Evolutionary conservation across 1,140 invertebrate species (phyloP).

Genomic region (Drosophila ironensis): DNA sequence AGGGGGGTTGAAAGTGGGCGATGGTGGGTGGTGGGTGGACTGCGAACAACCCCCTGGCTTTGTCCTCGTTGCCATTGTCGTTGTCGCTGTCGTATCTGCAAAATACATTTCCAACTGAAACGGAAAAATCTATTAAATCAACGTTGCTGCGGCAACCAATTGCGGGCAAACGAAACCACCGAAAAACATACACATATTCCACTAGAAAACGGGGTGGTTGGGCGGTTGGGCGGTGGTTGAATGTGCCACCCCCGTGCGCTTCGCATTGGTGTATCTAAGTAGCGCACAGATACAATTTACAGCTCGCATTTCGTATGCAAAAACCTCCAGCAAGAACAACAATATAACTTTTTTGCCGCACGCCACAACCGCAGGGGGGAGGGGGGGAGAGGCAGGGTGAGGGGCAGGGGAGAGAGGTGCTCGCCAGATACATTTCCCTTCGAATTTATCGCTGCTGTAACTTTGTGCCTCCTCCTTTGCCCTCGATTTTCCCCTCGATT

Average conservation of each 20-base stretch:
- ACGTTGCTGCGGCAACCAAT: conserved; percentile 81
- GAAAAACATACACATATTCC: conserved; percentile 50
- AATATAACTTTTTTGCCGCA: conserved; percentile 53
- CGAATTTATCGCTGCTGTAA: conserved; percentile 78
- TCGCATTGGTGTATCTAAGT: conserved; percentile 73
- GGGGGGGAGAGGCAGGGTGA: neutral
- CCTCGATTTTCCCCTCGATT: neutral
- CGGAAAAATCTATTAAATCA: conserved; percentile 82
- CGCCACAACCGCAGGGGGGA: conserved; percentile 54
- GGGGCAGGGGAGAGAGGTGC: neutral
- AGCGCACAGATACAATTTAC: conserved; percentile 80
- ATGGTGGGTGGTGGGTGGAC: neutral
- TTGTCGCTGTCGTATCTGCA: conserved; percentile 64
- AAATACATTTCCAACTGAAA: conserved; percentile 70
- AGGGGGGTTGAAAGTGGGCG: conserved; percentile 27
- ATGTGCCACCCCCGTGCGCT: conserved; percentile 56
- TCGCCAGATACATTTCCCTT: conserved; percentile 74
- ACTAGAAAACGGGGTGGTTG: conserved; percentile 5
- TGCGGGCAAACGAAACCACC: conserved; percentile 80
- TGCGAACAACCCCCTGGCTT: neutral
- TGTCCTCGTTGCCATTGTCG: conserved; percentile 36
- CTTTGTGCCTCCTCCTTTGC: conserved; percentile 32
- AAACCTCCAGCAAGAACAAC: conserved; percentile 32
- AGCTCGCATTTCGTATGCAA: conserved; percentile 79
- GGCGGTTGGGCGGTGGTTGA: conserved; percentile 4